Conservation (phyloP, 2,797 vertebrate genomes). For the Darevskia nairensis region DNA sequence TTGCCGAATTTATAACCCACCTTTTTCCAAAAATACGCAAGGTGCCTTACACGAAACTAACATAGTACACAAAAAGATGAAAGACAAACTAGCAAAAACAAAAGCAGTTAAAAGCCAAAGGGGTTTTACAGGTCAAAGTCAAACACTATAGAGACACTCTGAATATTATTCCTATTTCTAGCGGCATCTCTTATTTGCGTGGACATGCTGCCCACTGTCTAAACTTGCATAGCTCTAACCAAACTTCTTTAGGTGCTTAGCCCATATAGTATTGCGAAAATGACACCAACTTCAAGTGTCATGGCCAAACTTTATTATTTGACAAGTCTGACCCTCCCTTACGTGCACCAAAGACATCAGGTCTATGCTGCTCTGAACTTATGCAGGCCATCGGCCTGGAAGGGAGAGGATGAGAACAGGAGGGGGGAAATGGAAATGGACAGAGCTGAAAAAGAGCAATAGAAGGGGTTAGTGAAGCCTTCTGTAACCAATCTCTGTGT, state of each 20-base stretch:
- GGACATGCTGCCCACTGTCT: neutral
- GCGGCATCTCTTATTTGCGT: neutral
- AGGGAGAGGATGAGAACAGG: too few relatives aligned
- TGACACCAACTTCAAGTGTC: neutral
- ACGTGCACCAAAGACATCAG: neutral
- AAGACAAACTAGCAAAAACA: too few relatives aligned
- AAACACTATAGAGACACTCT: neutral
- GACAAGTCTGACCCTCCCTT: neutral
- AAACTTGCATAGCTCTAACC: neutral
- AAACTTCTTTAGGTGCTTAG: neutral
- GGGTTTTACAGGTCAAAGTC: neutral
- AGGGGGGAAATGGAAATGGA: too few relatives aligned
- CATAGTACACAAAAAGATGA: too few relatives aligned
- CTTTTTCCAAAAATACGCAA: too few relatives aligned
- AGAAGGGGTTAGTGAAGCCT: too few relatives aligned
- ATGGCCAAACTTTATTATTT: neutral
- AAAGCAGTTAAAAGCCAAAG: neutral
- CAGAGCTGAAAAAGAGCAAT: too few relatives aligned
- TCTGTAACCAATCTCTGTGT: too few relatives aligned
- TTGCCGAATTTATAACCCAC: too few relatives aligned
- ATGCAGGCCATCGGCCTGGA: neutral
- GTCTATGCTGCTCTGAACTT: neutral
- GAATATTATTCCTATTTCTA: neutral
- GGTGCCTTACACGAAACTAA: too few relatives aligned
- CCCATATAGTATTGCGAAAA: neutral